Evolutionary conservation across 2,888 invertebrate genomes (phyloP).

Genomic region (Theretra japonica): DNA sequence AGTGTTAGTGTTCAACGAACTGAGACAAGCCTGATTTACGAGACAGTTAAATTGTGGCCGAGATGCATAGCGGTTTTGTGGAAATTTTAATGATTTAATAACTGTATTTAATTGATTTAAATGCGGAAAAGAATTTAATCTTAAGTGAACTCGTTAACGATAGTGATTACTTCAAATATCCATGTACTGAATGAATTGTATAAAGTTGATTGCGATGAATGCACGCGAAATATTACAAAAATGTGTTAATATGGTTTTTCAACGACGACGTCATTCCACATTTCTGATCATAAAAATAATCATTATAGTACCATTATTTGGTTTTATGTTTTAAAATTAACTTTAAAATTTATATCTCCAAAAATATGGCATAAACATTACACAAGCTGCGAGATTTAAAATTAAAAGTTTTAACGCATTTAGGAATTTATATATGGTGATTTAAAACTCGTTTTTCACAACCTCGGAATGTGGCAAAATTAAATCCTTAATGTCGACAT

Average conservation of each 20-base stretch:
- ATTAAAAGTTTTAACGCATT: not conserved
- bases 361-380: not conserved
- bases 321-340: too few species aligned
- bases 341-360: not conserved
- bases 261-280: too few species aligned
- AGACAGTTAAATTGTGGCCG: constrained; percentile 45
- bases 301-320: too few species aligned
- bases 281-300: too few species aligned
- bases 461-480: constrained; percentile 14
- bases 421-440: not conserved
- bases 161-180: not conserved
- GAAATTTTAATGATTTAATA: constrained; percentile 26
- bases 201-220: too few species aligned
- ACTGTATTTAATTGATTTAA: constrained; percentile 23
- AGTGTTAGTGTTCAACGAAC: constrained; percentile 65
- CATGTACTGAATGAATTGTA: not conserved
- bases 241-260: too few species aligned
- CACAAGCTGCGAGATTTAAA: not conserved
- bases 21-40: constrained; percentile 56
- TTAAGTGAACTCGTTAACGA: not conserved
- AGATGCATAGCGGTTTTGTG: constrained; percentile 30
- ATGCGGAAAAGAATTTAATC: not conserved
- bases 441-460: constrained; percentile 12
- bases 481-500: constrained; percentile 14
- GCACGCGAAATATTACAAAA: too few species aligned